Evolutionary conservation across 2,888 invertebrate genomes (phyloP), one percentile per base, ranked within the genome.

Genomic region (Tenthredo livida): DNA sequence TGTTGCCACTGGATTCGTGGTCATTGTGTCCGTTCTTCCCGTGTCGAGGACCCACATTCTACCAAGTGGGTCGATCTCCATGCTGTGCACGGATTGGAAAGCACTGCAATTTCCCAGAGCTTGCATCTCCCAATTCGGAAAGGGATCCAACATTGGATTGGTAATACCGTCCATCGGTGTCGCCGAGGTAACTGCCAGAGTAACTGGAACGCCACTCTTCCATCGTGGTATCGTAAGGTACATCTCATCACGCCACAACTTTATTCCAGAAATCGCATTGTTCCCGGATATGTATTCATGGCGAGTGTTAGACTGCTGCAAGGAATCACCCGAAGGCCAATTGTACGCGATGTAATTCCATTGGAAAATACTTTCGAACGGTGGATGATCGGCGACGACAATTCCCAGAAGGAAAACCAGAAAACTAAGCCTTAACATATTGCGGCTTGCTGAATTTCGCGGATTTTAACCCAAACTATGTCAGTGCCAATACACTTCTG

Each of bases 61-160:
- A 6, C 97, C 96, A 86, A 94, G 94, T 2, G 95, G 94, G 92
- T 97, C 97, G 75, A 97, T 95, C 91, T 97, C 97, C 87, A 97
- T 94, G 88, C 96, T 96, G 91, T 97, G 96, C 33, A 97, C 96
- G 90, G 96, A 96, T 91, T 97, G 97, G 86, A 97, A 94, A 1
- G 96, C 95, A 21, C 93, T 92, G 92, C 97, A 97, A 90, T 97
- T 95, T 0, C 96, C 96, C 75, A 96, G 87, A 25, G 93, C 92
- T 90, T 97, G 97, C 94, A 95, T 95, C 25, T 94, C 94, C 97
- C 97, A 97, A 87, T 94, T 95, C 86, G 97, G 97, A 92, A 95
- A 97, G 4, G 97, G 96, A 84, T 94, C 94, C 70, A 97, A 92
- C 12, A 86, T 88, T 0, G 93, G 93, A 96, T 93, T n/a, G 96